Conservation (phyloP, 2,113 vertebrate species). For the Spizaetus ornatus region DNA sequence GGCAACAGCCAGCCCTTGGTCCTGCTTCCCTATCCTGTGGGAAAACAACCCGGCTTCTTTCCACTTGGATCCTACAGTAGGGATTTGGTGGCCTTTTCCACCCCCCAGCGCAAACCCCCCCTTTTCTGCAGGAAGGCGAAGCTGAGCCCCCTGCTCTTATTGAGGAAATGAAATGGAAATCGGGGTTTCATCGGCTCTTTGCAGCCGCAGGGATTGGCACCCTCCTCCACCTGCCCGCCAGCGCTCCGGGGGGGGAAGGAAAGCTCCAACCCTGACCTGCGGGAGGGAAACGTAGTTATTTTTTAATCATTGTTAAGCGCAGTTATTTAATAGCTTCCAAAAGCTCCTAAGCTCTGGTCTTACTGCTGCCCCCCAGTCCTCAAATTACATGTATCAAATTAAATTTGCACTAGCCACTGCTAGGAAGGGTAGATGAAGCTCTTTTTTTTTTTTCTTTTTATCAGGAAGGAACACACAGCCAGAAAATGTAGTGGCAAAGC, state of each 20-base stretch:
- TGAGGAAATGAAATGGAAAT: background rate
- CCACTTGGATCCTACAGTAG: background rate
- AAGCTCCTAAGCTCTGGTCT: background rate
- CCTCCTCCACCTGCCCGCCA: background rate
- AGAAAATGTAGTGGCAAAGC: background rate
- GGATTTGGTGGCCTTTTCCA: background rate
- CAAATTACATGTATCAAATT: background rate
- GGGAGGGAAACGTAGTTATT: rapidly evolving
- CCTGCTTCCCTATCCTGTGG: rapidly evolving
- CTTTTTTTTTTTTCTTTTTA: background rate
- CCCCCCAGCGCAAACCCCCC: rapidly evolving
- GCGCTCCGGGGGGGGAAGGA: rapidly evolving
- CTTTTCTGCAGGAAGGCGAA: background rate
- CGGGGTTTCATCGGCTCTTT: background rate
- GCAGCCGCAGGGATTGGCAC: rapidly evolving
- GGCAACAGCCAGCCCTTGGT: background rate
- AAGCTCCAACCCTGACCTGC: background rate
- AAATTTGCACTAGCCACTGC: background rate
- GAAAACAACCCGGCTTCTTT: background rate
- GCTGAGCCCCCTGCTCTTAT: rapidly evolving
- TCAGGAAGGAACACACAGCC: background rate
- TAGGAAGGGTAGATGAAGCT: background rate
- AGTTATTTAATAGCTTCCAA: background rate
- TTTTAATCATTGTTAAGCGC: background rate
- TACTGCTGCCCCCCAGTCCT: background rate